Conservation (phyloP, 2,888 invertebrate species). For the Hirtodrosophila cameraria region DNA sequence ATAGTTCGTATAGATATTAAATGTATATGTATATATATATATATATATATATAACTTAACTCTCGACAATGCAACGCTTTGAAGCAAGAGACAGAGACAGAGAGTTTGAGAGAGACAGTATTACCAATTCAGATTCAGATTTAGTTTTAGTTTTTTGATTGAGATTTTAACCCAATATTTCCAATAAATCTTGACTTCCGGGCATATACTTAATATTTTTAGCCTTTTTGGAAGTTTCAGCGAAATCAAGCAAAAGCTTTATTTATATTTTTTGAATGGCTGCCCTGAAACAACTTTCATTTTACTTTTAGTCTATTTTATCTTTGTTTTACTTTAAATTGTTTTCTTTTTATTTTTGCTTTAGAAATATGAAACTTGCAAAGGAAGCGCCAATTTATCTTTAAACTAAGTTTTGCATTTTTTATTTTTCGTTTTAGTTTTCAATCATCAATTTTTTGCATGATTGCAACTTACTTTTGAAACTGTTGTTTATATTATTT, state of each 20-base stretch:
- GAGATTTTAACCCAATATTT: slow-evolving; percentile 19
- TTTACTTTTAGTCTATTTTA: slow-evolving; percentile 28
- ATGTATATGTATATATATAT: slow-evolving; percentile 54
- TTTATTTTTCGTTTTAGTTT: slow-evolving; percentile 25
- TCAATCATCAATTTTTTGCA: slow-evolving; percentile 24
- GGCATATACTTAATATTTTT: slow-evolving; percentile 1
- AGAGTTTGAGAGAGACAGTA: slow-evolving; percentile 48
- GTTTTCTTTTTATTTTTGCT: slow-evolving; percentile 34
- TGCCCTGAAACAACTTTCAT: slow-evolving; percentile 48
- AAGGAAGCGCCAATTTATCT: slow-evolving; percentile 76
- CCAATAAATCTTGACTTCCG: slow-evolving; percentile 11
- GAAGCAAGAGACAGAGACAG: slow-evolving; percentile 72
- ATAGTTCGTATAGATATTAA: slow-evolving; percentile 66
- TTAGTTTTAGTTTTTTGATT: slow-evolving; percentile 18
- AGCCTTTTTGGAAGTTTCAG: slow-evolving; percentile 14
- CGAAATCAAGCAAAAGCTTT: slow-evolving; percentile 55
- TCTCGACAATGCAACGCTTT: slow-evolving; percentile 76
- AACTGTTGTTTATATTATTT: slow-evolving; percentile 38
- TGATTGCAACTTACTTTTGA: slow-evolving; percentile 52
- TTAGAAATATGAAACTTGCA: slow-evolving; percentile 80
- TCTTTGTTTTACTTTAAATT: slow-evolving; percentile 36
- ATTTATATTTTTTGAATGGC: slow-evolving; percentile 20
- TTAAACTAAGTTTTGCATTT: slow-evolving; percentile 61
- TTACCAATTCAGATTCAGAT: slow-evolving; percentile 30
- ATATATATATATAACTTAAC: slow-evolving; percentile 64